Evolutionary conservation across 2,888 invertebrate genomes (phyloP).

Genomic region (Synergus umbraculus): DNA sequence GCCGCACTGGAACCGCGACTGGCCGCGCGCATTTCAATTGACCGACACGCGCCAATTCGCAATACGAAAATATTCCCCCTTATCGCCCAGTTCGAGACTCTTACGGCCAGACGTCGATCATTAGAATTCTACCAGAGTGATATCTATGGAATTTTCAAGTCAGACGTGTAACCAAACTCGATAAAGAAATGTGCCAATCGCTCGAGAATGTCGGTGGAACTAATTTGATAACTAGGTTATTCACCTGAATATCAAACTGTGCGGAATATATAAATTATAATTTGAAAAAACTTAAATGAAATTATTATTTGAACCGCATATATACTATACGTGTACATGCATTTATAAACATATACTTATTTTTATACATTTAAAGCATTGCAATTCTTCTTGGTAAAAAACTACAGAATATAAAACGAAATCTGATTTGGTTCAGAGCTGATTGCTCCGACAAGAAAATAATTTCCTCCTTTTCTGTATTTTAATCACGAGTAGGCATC

Average conservation of each 20-base stretch:
- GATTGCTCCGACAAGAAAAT: conserved; percentile 5
- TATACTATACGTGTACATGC: too few species aligned
- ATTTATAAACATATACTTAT: too few species aligned
- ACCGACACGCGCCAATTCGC: conserved; percentile 35
- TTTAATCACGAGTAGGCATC: conserved; percentile 7
- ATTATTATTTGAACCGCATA: neutral
- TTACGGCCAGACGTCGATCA: conserved; percentile 23
- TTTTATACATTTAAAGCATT: neutral
- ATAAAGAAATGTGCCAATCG: conserved; percentile 29
- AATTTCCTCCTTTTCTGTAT: conserved; percentile 5
- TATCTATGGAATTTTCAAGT: conserved; percentile 29
- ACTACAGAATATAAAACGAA: neutral
- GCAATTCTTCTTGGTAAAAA: neutral
- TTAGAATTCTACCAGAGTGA: conserved; percentile 34
- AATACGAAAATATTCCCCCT: conserved; percentile 36
- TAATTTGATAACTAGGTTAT: conserved; percentile 18
- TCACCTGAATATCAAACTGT: neutral
- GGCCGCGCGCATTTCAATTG: conserved; percentile 32
- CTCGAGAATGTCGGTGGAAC: conserved; percentile 2
- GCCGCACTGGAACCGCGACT: conserved; percentile 19
- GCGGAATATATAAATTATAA: neutral
- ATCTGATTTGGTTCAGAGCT: neutral
- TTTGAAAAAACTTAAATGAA: neutral
- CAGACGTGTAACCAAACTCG: conserved; percentile 25
- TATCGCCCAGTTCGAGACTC: conserved; percentile 17